These are phyloP conservation scores for Anthoscopus minutus DNA, from an alignment of 2,113 vertebrate genomes.

Conservation along the genomic window DNA sequence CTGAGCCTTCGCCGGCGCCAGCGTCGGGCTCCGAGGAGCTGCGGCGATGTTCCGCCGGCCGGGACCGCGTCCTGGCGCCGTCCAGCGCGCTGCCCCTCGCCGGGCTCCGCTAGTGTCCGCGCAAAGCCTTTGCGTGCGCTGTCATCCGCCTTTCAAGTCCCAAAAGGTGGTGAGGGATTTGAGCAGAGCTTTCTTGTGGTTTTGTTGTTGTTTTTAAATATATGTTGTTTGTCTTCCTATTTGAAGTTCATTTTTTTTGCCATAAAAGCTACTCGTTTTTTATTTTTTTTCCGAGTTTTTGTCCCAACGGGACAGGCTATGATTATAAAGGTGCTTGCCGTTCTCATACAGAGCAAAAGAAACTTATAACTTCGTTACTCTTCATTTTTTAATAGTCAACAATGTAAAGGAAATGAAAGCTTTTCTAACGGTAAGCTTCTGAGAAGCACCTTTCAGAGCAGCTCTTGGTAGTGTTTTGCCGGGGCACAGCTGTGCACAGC, in stretches of 20 bases:
- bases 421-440: not conserved
- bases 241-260: not conserved
- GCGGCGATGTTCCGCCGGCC: too few species aligned
- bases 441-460: not conserved
- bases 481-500: too few species aligned
- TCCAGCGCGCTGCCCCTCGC: too few species aligned
- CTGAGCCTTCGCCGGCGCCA: not conserved
- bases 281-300: not conserved
- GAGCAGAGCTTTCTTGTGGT: too few species aligned
- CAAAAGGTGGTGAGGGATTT: not conserved
- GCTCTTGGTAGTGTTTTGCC: not conserved
- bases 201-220: not conserved
- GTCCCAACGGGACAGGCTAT: accelerated
- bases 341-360: not conserved
- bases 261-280: accelerated
- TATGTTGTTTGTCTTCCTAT: not conserved
- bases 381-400: not conserved
- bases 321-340: not conserved
- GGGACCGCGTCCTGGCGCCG: too few species aligned
- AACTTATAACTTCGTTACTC: not conserved
- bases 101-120: too few species aligned
- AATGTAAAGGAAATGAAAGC: not conserved
- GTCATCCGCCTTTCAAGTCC: not conserved
- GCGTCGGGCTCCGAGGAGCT: not conserved
- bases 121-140: not conserved